A percentile compares a stretch with the other conserved stretches of the same genome.
Evolutionary conservation across 2,797 vertebrate genomes (phyloP).

Genomic region (Iguana delicatissima): DNA sequence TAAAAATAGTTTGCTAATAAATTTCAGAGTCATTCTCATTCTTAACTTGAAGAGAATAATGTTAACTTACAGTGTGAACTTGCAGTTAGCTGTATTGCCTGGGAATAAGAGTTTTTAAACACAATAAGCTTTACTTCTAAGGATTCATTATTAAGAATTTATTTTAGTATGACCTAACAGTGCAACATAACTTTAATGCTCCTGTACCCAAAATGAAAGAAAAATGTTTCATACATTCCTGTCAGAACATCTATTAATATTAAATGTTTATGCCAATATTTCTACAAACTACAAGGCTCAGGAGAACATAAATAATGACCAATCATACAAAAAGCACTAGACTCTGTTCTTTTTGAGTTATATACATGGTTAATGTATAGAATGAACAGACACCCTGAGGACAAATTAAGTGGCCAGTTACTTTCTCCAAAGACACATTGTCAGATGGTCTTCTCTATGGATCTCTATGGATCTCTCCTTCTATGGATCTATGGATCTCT

Average conservation of each 20-base stretch:
- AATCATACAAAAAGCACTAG: background rate
- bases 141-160: background rate
- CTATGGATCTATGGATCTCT: background rate
- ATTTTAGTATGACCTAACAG: background rate
- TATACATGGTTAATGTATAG: background rate
- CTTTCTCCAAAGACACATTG: background rate
- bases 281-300: background rate
- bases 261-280: background rate
- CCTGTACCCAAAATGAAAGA: too few relatives aligned
- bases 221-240: background rate
- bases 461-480: too few relatives aligned
- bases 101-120: background rate
- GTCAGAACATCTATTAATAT: background rate
- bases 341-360: background rate
- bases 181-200: background rate
- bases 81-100: too few relatives aligned
- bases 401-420: background rate
- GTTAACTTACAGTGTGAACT: background rate
- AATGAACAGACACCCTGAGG: background rate
- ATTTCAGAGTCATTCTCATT: background rate
- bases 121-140: background rate
- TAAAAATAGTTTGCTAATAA: conserved; percentile 27
- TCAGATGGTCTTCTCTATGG: background rate
- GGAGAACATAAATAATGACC: background rate
- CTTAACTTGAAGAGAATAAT: background rate